phyloP scores from a whole-genome alignment of 2,113 vertebrate species.

The Mirza zaza region DNA sequence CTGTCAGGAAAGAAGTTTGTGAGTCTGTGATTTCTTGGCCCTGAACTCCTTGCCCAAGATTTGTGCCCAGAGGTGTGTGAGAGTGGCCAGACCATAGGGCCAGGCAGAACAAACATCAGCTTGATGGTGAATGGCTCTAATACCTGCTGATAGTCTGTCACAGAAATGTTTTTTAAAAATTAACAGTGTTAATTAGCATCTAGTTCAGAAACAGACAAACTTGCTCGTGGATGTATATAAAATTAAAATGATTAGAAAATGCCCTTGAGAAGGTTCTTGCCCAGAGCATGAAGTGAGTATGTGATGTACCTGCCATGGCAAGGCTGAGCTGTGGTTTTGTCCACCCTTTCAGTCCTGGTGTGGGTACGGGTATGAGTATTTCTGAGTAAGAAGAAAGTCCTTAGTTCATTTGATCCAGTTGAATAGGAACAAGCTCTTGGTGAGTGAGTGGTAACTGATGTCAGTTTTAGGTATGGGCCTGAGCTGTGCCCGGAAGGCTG shows the following conservation, averaged over 20 bases:
- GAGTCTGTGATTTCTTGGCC: background rate
- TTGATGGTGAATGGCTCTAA: background rate
- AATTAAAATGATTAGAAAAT: background rate
- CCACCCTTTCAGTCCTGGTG: no score
- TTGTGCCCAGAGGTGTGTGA: background rate
- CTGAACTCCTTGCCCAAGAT: background rate
- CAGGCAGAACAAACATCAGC: background rate
- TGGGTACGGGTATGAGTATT: background rate
- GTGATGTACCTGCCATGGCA: background rate
- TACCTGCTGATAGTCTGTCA: background rate
- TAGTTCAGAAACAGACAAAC: background rate
- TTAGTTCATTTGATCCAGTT: accelerated
- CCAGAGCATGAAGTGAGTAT: background rate
- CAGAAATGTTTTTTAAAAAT: background rate
- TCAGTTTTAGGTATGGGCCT: background rate
- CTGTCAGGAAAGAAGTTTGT: background rate
- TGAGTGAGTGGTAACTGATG: background rate
- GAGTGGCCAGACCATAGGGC: background rate
- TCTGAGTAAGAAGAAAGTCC: accelerated
- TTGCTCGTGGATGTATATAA: accelerated
- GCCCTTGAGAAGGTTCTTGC: background rate
- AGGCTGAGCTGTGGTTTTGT: background rate
- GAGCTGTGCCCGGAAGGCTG: background rate
- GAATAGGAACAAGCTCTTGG: background rate
- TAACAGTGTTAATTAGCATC: background rate